A percentile compares a stretch with the other conserved stretches of the same genome.
Conservation (phyloP, 2,113 vertebrate genomes). For the Nibea coibor region DNA sequence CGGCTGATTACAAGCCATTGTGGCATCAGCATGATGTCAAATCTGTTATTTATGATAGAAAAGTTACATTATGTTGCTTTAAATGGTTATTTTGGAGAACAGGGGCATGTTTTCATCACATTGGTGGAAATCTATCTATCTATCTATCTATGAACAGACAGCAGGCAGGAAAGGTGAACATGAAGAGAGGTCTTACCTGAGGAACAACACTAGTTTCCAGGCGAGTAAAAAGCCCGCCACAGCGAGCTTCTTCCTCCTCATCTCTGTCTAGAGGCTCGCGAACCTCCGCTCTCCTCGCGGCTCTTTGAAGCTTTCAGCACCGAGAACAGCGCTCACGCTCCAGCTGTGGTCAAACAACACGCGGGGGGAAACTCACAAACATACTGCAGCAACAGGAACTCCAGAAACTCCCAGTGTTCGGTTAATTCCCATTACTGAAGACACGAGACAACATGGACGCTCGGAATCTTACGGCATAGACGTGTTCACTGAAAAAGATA, state of each 20-base stretch:
- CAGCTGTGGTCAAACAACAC: slow-evolving; percentile 41
- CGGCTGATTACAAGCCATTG: no score
- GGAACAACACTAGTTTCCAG: slow-evolving; percentile 47
- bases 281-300: slow-evolving; percentile 19
- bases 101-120: no score
- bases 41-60: no score
- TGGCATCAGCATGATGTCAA: no score
- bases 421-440: background rate
- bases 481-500: background rate
- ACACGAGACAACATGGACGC: background rate
- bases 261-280: slow-evolving; percentile 16
- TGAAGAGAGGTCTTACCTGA: slow-evolving; percentile 52
- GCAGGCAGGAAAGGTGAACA: background rate
- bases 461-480: background rate
- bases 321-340: slow-evolving; percentile 43
- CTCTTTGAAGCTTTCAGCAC: slow-evolving; percentile 43
- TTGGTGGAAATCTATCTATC: background rate
- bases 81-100: no score
- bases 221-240: slow-evolving; percentile 42
- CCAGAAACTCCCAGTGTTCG: background rate
- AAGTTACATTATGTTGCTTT: no score
- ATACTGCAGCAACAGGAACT: slow-evolving; percentile 23
- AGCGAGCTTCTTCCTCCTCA: slow-evolving; percentile 30
- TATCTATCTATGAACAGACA: background rate
- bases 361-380: slow-evolving; percentile 10